Evolutionary conservation across 2,888 invertebrate species (phyloP).

Genomic region (Eristalinus aeneus): DNA sequence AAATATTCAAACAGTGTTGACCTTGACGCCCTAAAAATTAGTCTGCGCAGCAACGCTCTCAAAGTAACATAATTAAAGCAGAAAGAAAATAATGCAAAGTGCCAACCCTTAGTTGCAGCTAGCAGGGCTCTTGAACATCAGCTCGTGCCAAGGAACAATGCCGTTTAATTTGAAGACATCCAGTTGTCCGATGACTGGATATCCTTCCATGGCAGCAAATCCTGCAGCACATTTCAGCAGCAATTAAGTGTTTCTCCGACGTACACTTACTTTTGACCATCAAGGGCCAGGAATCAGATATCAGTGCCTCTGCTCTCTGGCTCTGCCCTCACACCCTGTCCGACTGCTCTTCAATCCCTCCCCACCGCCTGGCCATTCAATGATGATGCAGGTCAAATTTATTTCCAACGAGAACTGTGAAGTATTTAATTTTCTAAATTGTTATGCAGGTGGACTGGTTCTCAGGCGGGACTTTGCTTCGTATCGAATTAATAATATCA

Average conservation of each 20-base stretch:
- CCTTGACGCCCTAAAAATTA: no score
- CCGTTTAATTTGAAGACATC: not conserved
- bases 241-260: constrained; percentile 23
- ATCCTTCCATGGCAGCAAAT: not conserved
- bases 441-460: constrained; percentile 61
- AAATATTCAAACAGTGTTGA: no score
- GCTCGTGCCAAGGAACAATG: not conserved
- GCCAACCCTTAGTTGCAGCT: no score
- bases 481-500: constrained; percentile 70
- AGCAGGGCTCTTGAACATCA: no score
- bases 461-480: constrained; percentile 40
- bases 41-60: no score
- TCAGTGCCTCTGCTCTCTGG: not conserved
- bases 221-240: not conserved
- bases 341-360: not conserved
- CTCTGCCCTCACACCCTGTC: not conserved
- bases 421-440: constrained; percentile 70
- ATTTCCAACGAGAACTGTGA: constrained; percentile 26
- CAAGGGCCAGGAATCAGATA: constrained; percentile 46
- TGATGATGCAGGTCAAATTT: constrained; percentile 28
- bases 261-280: constrained; percentile 26
- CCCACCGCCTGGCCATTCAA: not conserved
- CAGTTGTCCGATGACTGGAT: not conserved
- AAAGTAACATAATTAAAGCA: no score
- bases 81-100: no score